Percentiles rank a stretch among this genome's conserved stretches.
Evolutionary conservation across 2,888 invertebrate genomes (phyloP).

Genomic region (Parnassius orleans): DNA sequence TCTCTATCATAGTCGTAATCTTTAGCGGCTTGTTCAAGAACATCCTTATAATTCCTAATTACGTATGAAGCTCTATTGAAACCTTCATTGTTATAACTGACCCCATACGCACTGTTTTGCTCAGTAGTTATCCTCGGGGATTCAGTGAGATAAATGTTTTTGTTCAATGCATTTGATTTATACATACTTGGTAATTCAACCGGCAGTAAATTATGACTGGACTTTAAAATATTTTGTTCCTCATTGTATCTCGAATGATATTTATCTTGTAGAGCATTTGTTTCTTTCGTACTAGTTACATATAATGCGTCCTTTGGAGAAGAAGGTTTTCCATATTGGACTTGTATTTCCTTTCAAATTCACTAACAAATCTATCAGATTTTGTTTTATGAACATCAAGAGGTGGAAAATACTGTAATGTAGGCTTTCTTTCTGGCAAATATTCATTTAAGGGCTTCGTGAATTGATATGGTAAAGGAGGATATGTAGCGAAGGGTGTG

Average conservation of each 20-base stretch:
- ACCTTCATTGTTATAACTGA: slow-evolving; percentile 39
- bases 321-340: slow-evolving; percentile 38
- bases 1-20: slow-evolving; percentile 46
- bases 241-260: slow-evolving; percentile 9
- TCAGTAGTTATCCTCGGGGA: slow-evolving; percentile 36
- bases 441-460: slow-evolving; percentile 36
- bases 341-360: slow-evolving; percentile 51
- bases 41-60: slow-evolving; percentile 62
- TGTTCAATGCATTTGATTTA: slow-evolving; percentile 11
- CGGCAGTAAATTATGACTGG: neutral
- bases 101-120: slow-evolving; percentile 33
- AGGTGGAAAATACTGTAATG: slow-evolving; percentile 70
- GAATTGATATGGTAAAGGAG: slow-evolving; percentile 33
- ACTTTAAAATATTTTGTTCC: slow-evolving; percentile 1
- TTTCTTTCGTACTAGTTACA: slow-evolving; percentile 29
- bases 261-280: slow-evolving; percentile 21
- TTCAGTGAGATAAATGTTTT: slow-evolving; percentile 38
- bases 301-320: slow-evolving; percentile 35
- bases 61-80: slow-evolving; percentile 56
- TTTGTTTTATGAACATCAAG: slow-evolving; percentile 43
- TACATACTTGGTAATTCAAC: slow-evolving; percentile 3
- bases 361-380: slow-evolving; percentile 42
- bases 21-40: slow-evolving; percentile 52
- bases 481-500: slow-evolving; percentile 28
- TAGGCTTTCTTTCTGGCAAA: slow-evolving; percentile 54